Evolutionary conservation across 2,797 vertebrate genomes (phyloP).

Genomic region (Lagodon rhomboides): DNA sequence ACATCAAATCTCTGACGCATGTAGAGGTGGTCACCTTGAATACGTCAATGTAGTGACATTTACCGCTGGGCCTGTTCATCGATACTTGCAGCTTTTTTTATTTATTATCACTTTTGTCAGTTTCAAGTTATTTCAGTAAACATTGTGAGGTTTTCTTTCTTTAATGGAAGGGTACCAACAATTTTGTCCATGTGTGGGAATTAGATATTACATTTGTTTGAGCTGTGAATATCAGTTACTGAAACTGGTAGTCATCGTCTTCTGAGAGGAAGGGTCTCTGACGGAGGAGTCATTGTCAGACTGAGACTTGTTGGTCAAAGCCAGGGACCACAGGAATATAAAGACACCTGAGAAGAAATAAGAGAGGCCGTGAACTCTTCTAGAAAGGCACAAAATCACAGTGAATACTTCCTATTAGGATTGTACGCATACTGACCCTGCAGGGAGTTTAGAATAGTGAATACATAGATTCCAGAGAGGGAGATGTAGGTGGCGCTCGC

Average conservation of each 20-base stretch:
- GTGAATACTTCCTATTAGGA: not conserved
- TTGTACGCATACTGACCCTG: constrained; percentile 79
- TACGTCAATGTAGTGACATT: no score
- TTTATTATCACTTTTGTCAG: no score
- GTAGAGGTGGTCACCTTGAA: no score
- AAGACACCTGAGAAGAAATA: constrained; percentile 74
- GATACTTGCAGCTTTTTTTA: no score
- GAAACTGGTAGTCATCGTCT: constrained; percentile 69
- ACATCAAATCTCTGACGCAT: no score
- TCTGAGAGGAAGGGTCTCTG: constrained; percentile 69
- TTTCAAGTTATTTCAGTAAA: no score
- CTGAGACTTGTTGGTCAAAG: constrained; percentile 65
- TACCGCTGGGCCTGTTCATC: no score
- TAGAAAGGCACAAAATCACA: fast-evolving
- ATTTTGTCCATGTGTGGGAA: no score
- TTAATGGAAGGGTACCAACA: no score
- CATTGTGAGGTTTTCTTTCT: no score
- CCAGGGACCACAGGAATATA: constrained; percentile 83
- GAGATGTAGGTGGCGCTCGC: constrained; percentile 77
- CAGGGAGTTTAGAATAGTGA: constrained; percentile 87
- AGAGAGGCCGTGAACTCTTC: not conserved
- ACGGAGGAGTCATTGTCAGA: constrained; percentile 54
- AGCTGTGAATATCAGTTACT: constrained; percentile 42
- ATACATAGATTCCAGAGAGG: constrained; percentile 84
- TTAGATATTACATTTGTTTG: not conserved